Conservation (phyloP, 2,113 vertebrate species). For the Syngnathoides biaculeatus region DNA sequence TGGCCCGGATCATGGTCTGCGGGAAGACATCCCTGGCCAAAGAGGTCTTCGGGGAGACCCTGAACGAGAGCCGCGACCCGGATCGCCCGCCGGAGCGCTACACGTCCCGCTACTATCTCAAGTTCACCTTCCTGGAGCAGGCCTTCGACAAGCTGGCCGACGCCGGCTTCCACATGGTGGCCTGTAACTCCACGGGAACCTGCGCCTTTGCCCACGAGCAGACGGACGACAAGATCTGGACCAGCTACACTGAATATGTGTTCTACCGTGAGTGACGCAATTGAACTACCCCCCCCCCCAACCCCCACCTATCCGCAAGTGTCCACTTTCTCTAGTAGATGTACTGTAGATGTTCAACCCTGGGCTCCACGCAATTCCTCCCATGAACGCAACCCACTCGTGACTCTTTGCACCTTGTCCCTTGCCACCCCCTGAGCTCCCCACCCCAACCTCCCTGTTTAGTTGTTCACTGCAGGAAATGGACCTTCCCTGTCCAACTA, state of each 20-base stretch:
- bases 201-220: conserved; percentile 90
- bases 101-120: conserved; percentile 92
- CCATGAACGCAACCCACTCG: conserved; percentile 42
- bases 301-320: conserved; percentile 44
- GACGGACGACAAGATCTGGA: conserved; percentile 96
- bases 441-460: conserved; percentile 13
- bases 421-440: conserved; percentile 34
- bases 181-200: conserved; percentile 90
- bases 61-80: conserved; percentile 91
- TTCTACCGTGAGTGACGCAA: conserved; percentile 93
- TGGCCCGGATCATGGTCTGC: conserved; percentile 92
- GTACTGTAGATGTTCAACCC: conserved; percentile 54
- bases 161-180: conserved; percentile 92
- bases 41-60: conserved; percentile 92
- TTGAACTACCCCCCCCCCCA: conserved; percentile 23
- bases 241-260: conserved; percentile 97
- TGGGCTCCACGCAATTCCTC: conserved; percentile 43
- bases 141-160: conserved; percentile 91
- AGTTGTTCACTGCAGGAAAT: conserved; percentile 50
- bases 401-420: conserved; percentile 41
- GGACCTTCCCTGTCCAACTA: conserved; percentile 38
- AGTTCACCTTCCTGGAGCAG: conserved; percentile 94
- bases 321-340: conserved; percentile 63
- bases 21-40: conserved; percentile 91
- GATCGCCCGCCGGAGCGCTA: conserved; percentile 88